phyloP scores from a whole-genome alignment of 2,113 vertebrate species.

The Microtus montanus region DNA sequence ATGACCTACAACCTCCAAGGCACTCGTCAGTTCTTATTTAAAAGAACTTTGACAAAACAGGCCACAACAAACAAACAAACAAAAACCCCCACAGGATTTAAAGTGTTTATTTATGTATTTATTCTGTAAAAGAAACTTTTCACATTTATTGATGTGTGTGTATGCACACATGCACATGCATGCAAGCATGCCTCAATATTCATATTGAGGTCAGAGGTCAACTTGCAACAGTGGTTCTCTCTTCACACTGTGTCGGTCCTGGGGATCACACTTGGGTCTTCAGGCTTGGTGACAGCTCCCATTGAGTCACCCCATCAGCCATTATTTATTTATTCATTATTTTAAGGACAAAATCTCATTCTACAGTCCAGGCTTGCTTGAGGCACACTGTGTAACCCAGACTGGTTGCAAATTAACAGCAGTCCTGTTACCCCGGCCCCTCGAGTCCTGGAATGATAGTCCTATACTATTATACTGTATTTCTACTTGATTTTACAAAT shows the following conservation, averaged over 20 bases:
- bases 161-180: rapidly evolving
- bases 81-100: neutral
- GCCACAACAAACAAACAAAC: neutral
- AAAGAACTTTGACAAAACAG: neutral
- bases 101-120: neutral
- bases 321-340: neutral
- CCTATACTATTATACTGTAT: too few relatives aligned
- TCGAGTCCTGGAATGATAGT: neutral
- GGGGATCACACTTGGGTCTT: neutral
- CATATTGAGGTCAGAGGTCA: neutral
- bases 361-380: neutral
- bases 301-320: neutral
- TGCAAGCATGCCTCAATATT: too few relatives aligned
- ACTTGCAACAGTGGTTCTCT: neutral
- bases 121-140: neutral
- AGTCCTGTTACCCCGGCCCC: neutral
- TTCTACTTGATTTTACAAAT: neutral
- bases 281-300: neutral
- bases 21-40: neutral
- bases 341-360: neutral
- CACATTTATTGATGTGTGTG: neutral
- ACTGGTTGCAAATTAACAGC: neutral
- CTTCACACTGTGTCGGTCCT: neutral
- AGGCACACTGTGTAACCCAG: too few relatives aligned
- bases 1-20: neutral